These are phyloP conservation scores for Cherax destructor DNA, from an alignment of 1,140 invertebrate genomes.

Conservation along the genomic window DNA sequence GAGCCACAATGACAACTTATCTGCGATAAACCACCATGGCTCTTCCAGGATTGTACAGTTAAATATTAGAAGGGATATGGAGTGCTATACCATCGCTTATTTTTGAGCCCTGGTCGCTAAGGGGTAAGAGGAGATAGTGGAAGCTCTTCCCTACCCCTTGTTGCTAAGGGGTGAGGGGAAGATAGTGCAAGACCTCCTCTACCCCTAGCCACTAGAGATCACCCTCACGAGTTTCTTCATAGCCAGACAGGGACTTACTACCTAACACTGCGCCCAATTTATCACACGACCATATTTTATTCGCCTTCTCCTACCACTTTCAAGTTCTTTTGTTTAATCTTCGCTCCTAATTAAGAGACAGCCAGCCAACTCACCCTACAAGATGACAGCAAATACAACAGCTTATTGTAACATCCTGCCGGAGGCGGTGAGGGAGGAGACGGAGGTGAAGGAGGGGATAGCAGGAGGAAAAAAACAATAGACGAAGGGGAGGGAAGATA, in stretches of 20 bases:
- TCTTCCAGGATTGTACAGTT: background rate
- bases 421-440: background rate
- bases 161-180: background rate
- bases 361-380: background rate
- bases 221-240: background rate
- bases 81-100: too few relatives aligned
- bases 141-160: too few relatives aligned
- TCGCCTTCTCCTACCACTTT: background rate
- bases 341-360: background rate
- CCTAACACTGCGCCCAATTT: background rate
- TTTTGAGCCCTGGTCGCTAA: too few relatives aligned
- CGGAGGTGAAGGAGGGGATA: background rate
- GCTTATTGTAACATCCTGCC: background rate
- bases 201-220: background rate
- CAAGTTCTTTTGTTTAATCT: background rate
- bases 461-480: too few relatives aligned
- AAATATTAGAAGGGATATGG: background rate
- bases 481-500: background rate
- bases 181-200: background rate
- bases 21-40: background rate
- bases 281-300: background rate
- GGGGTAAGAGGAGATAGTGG: too few relatives aligned
- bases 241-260: background rate
- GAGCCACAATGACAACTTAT: background rate
- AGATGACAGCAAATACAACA: background rate